These are phyloP conservation scores for Drosophila prolongata DNA, from an alignment of 2,888 invertebrate genomes.

Conservation along the genomic window DNA sequence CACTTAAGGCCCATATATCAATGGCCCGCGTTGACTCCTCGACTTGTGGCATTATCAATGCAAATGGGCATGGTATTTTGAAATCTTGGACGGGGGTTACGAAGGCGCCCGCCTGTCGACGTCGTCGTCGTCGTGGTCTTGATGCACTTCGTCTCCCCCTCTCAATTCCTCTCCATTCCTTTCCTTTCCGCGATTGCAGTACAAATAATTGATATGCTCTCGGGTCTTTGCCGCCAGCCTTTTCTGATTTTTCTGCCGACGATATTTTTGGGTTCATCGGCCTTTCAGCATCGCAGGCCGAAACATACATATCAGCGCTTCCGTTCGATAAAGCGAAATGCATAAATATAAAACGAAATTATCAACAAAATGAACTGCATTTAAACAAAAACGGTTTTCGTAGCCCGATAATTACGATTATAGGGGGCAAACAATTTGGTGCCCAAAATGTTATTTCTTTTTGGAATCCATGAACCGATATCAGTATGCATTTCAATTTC, in stretches of 20 bases:
- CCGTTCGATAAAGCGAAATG: conserved; percentile 21
- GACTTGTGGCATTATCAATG: conserved; percentile 41
- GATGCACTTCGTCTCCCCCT: conserved; percentile 20
- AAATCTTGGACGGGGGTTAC: neutral
- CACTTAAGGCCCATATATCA: conserved; percentile 34
- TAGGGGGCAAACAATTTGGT: neutral
- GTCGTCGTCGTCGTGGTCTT: conserved; percentile 26
- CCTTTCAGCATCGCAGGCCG: conserved; percentile 3
- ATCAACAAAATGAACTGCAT: conserved; percentile 5
- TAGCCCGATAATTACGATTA: too few relatives aligned
- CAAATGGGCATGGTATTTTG: conserved; percentile 28
- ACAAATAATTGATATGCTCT: conserved; percentile 69
- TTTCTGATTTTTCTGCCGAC: conserved; percentile 19
- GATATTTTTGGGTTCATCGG: conserved; percentile 19
- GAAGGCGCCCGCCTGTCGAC: conserved; percentile 35
- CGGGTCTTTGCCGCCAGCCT: conserved; percentile 9
- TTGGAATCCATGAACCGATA: too few relatives aligned
- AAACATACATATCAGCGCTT: conserved; percentile 13
- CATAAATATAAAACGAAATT: conserved; percentile 9
- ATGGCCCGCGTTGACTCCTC: conserved; percentile 29
- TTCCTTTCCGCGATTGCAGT: conserved; percentile 36
- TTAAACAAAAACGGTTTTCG: neutral
- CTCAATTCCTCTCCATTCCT: conserved; percentile 27
- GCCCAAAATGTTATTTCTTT: neutral
- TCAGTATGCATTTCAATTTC: too few relatives aligned